Evolutionary conservation across 2,797 vertebrate species (phyloP), one percentile per base, ranked within the genome.

Genomic region (Sebastes minor): DNA sequence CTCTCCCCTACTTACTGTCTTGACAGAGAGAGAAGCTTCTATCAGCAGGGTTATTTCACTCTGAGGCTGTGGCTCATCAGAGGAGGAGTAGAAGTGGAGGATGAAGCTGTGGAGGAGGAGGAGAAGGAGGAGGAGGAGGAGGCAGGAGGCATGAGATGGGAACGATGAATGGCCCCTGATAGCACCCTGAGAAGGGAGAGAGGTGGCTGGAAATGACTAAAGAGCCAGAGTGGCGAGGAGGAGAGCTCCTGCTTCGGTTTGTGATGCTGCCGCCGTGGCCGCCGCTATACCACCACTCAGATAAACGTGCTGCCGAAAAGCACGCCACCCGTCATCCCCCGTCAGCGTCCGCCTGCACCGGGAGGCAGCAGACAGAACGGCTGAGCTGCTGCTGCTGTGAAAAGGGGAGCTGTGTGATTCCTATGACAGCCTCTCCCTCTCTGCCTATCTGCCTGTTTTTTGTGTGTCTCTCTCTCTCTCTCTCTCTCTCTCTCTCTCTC

Each of bases 11-110:
- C 93, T 94, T 94, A 94, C 92, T 90, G 90, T 93, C 92, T 94
- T 93, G 90, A 93, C 90, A 94, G 87, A 92, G 89, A 81, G 91
- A 92, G 89, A 92, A 87, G 91, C 93, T 90, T 93, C 90, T 92
- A 85, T 93, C 91, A 91, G 90, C 87, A 72, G 92, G 92, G 88
- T 87, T 93, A 90, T 92, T 95, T 94, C 89, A 95, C 93, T 94
- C 86, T 91, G 80, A 90, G 85, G 89, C 89, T 88, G 84, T 88
- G 90, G 88, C 92, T 93, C 93, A 90, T 93, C 93, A 93, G 91
- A 88, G 84, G 88, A 89, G 86, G 88, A 89, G 90, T 84, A 89
- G 86, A 90, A 92, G 89, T 86, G 87, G 84, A 91, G 85, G 90
- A 92, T 90, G 83, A 88, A 80, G 85, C 81, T 86, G 86, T 86